Base-by-base conservation (phyloP, 2,113 vertebrate species). In the Pollimyrus isidori region DNA sequence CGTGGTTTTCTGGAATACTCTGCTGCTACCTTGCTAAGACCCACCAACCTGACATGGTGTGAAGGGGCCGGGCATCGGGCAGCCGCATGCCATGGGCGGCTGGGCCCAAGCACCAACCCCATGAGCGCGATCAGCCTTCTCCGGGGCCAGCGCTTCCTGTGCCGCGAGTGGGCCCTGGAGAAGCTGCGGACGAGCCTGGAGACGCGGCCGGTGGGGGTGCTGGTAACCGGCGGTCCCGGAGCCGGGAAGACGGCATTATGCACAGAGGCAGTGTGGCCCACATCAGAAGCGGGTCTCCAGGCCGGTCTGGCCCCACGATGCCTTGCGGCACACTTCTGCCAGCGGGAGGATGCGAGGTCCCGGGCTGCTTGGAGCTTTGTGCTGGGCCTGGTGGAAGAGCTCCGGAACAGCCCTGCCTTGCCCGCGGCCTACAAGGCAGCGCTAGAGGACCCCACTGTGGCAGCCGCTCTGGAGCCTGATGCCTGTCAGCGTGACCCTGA, bases 161-260 rank as follows among this genome's bases (percentile, higher is more conserved):
- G 97, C 91, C 95, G 97, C 83, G 96, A 96, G 93, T 97, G 97
- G 96, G 96, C 96, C 86, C 93, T 97, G 91, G 95, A 95, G 35
- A 96, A 96, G 93, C 91, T 97, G 88, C 93, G 93, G 48, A 94
- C 90, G 91, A 95, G 94, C 90, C 92, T 97, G 92, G 95, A 95
- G 0, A 84, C 91, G 6, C 92, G 95, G 15, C 91, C 92, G 1
- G 69, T 91, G 0, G 95, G 97, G 13, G 89, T 97, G 26, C 92
- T 97, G 84, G 91, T 96, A n/a, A 96, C 92, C 0, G 96, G 96
- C 10, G 96, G 96, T 0, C 94, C 96, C 0, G 96, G 96, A 0
- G 93, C 95, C 0, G 96, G 97, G 17, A 97, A 97, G 89, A 97
- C 96, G 0, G 96, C 96, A 2, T 89, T 97, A 58, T 96, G 95